These are phyloP conservation scores for Ptiloglossa arizonensis DNA, from an alignment of 1,140 invertebrate genomes.

Conservation along the genomic window DNA sequence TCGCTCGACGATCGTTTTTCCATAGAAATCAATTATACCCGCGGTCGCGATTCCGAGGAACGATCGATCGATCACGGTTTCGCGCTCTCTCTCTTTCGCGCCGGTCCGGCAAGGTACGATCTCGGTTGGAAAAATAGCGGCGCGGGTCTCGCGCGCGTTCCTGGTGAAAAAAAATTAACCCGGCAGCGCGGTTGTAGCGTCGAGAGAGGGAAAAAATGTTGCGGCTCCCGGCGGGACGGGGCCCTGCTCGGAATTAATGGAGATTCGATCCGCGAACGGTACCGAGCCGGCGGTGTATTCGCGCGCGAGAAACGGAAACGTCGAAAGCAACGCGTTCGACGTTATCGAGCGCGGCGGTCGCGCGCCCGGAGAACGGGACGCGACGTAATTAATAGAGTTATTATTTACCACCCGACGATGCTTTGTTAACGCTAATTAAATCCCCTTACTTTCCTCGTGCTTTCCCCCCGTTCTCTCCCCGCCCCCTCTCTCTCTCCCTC, in stretches of 20 bases:
- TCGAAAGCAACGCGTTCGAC: conserved; percentile 17
- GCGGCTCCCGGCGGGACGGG: conserved; percentile 24
- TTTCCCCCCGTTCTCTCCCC: background rate
- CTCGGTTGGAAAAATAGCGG: conserved; percentile 52
- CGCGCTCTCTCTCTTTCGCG: too few species aligned
- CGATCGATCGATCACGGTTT: conserved; percentile 57
- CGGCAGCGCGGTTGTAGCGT: conserved; percentile 22
- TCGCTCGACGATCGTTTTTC: conserved; percentile 48
- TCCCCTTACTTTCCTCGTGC: conserved; percentile 14
- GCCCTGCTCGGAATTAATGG: conserved; percentile 56
- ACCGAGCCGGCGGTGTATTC: background rate
- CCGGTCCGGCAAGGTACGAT: conserved; percentile 36
- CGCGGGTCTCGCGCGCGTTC: conserved; percentile 23
- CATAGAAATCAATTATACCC: conserved; percentile 34
- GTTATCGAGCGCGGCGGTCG: conserved; percentile 54
- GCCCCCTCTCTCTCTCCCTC: background rate
- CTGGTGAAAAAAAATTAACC: conserved; percentile 53
- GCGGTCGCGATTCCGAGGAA: conserved; percentile 30
- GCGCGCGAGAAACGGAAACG: conserved; percentile 1
- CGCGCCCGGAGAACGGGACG: conserved; percentile 4
- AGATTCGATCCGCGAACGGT: conserved; percentile 49
- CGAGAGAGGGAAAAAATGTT: conserved; percentile 59
- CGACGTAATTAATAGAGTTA: conserved; percentile 64
- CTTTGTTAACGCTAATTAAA: conserved; percentile 66
- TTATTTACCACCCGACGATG: conserved; percentile 55